Evolutionary conservation across 1,140 invertebrate genomes (phyloP), one percentile per base, ranked within the genome.

Genomic region (Macrobrachium nipponense): DNA sequence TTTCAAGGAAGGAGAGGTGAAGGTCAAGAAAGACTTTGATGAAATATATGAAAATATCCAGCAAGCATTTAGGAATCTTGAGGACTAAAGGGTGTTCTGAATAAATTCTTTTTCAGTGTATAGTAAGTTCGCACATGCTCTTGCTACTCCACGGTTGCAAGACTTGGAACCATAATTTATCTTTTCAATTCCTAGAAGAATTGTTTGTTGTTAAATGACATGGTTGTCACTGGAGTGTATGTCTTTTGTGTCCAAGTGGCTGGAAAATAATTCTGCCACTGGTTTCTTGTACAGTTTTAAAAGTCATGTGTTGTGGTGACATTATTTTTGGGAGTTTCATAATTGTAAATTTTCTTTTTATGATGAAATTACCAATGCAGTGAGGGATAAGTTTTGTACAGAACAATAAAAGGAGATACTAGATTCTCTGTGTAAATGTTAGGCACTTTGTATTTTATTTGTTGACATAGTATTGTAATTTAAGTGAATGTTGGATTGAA

Each of bases 11-110:
- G 98, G 98, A 61, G 98, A 99, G 91, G 94, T 95, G 5, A 99
- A 99, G 92, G 99, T 99, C 91, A 97, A 97, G 92, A 94, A 96
- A 72, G 98, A 99, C 90, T 99, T 97, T 91, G 98, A 99, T 90
- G 97, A 98, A 90, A 92, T 99, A 36, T 93, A 98, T 87, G 98
- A 99, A 92, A 96, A 97, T 90, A 98, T 99, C 93, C 96, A 98
- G 90, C 96, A 97, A 90, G 96, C 97, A 89, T 99, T 99, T 94
- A 96, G 98, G 91, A 99, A 99, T 93, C 93, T 99, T 91, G 98
- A 99, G 94, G 98, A 99, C 92, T 99, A 98, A 87, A 61, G 23
- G 17, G 12, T n/a, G 12, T 18, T 17, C 20, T 78, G 18, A 23
- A 72, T 72, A 14, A 18, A 20, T 20, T 23, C 68, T 72, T 36